Evolutionary conservation across 2,888 invertebrate genomes (phyloP).

Genomic region (Gandaritis pyraliata): DNA sequence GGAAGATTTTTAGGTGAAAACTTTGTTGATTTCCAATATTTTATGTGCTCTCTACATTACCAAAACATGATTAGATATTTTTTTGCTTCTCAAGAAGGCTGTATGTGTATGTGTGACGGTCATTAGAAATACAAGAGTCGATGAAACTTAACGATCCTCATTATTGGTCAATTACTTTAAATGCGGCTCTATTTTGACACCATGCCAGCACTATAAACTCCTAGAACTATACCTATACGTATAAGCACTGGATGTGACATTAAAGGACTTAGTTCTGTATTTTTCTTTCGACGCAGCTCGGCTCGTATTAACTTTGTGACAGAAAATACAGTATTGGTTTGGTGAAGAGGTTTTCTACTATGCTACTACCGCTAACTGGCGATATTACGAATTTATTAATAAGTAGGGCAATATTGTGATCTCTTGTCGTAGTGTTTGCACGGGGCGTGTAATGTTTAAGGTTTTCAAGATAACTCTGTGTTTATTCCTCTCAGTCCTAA

Average conservation of each 20-base stretch:
- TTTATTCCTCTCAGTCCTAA: too few relatives aligned
- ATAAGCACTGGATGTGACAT: conserved; percentile 36
- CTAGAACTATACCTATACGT: conserved; percentile 48
- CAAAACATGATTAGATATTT: too few relatives aligned
- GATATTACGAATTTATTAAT: background rate
- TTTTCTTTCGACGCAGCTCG: conserved; percentile 6
- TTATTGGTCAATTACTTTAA: background rate
- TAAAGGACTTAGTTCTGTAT: conserved; percentile 33
- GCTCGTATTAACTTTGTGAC: conserved; percentile 25
- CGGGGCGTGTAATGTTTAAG: too few relatives aligned
- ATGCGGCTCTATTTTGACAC: background rate
- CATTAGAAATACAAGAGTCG: too few relatives aligned
- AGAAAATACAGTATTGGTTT: conserved; percentile 21
- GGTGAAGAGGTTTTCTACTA: background rate
- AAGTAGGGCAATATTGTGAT: too few relatives aligned
- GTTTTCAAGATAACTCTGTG: too few relatives aligned
- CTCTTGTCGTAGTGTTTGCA: too few relatives aligned
- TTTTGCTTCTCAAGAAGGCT: too few relatives aligned
- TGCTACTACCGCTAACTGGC: background rate
- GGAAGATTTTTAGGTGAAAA: too few relatives aligned
- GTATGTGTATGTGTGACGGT: too few relatives aligned
- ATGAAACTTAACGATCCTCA: background rate
- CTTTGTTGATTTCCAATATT: too few relatives aligned
- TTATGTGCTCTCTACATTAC: too few relatives aligned
- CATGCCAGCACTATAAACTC: background rate